Conservation (phyloP, 2,113 vertebrate species). For the Crotalus tigris region DNA sequence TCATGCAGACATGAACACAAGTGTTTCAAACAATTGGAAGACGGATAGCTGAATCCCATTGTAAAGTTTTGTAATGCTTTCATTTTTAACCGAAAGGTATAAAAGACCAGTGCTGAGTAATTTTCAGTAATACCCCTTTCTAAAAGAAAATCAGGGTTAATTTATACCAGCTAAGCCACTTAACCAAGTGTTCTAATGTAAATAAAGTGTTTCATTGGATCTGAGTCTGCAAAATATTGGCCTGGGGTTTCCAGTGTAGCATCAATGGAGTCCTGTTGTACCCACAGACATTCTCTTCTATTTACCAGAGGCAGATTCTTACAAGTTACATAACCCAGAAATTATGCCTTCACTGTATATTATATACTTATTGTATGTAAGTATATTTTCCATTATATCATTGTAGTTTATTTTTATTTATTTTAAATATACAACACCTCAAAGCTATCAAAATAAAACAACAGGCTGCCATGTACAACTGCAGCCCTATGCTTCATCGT, state of each 20-base stretch:
- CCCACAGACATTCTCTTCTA: not conserved
- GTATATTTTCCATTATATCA: not conserved
- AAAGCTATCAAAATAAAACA: not conserved
- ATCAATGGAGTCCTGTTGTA: not conserved
- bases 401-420: not conserved
- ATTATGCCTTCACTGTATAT: not conserved
- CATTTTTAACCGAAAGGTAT: not conserved
- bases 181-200: not conserved
- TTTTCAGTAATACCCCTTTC: not conserved
- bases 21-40: not conserved
- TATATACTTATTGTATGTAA: not conserved
- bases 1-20: not conserved
- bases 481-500: not conserved
- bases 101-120: not conserved
- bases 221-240: not conserved
- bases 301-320: not conserved
- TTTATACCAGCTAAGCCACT: not conserved
- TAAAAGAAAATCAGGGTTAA: not conserved
- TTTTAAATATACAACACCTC: not conserved
- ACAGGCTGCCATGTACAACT: not conserved
- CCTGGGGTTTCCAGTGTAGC: not conserved
- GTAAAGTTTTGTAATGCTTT: not conserved
- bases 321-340: not conserved
- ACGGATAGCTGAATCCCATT: not conserved
- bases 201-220: not conserved